These are phyloP conservation scores for Echinometra lucunter DNA, from an alignment of 53 echinoderm and acorn worm genomes.

Conservation along the genomic window DNA sequence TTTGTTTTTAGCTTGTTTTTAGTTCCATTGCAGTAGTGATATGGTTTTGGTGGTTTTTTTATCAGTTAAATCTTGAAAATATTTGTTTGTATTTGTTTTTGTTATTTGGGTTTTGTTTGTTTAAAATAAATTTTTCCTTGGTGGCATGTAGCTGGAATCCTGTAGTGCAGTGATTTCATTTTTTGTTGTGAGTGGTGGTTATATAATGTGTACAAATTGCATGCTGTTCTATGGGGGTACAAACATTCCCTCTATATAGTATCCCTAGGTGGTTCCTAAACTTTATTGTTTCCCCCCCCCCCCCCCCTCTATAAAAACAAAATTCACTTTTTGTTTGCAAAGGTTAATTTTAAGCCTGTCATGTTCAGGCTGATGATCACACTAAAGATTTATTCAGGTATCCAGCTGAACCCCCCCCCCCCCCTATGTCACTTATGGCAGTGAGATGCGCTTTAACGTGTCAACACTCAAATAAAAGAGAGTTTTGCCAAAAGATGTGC, in stretches of 20 bases:
- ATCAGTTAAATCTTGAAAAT: not conserved
- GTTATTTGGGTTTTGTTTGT: conserved; percentile 18
- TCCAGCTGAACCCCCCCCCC: too few relatives aligned
- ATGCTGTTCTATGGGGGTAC: conserved; percentile 10
- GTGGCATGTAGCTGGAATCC: conserved; percentile 33
- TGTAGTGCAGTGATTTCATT: conserved; percentile 50
- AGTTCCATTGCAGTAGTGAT: conserved; percentile 7
- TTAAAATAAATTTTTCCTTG: conserved; percentile 8
- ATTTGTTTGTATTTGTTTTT: not conserved
- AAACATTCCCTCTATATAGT: not conserved
- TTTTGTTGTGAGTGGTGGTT: conserved; percentile 23
- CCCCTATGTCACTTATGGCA: too few relatives aligned
- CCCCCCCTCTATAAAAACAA: not conserved
- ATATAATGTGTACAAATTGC: conserved; percentile 15
- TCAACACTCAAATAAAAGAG: too few relatives aligned
- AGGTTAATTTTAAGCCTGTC: too few relatives aligned
- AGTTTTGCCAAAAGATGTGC: too few relatives aligned
- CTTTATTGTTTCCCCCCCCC: not conserved
- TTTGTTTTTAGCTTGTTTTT: conserved; percentile 44
- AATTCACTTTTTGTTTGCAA: not conserved
- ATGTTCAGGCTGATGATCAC: too few relatives aligned
- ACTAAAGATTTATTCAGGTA: too few relatives aligned
- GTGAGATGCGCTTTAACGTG: too few relatives aligned
- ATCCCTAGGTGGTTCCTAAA: not conserved
- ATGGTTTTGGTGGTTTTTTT: conserved; percentile 13